Conservation (phyloP, 1,140 invertebrate species). For the Papilio dardanus region DNA sequence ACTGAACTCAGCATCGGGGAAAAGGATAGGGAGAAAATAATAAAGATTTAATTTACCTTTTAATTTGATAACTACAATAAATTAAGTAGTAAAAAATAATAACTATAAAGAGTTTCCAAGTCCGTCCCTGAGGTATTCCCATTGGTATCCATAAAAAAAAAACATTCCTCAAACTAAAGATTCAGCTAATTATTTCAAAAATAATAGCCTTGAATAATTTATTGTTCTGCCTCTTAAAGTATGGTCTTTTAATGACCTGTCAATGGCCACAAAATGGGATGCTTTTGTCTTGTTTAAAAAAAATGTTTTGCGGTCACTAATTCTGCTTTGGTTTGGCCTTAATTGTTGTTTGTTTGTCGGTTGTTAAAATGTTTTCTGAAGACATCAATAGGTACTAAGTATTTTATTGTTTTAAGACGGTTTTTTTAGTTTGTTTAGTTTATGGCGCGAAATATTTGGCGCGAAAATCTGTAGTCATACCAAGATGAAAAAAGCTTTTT, state of each 20-base stretch:
- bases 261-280: slow-evolving; percentile 57
- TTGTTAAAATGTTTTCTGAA: neutral
- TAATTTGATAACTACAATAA: neutral
- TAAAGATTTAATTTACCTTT: neutral
- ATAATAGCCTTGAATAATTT: slow-evolving; percentile 64
- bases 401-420: neutral
- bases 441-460: slow-evolving; percentile 8
- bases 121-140: slow-evolving; percentile 49
- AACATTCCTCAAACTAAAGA: slow-evolving; percentile 53
- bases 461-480: too few relatives aligned
- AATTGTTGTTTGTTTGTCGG: neutral
- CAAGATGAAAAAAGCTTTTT: too few relatives aligned
- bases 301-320: slow-evolving; percentile 43
- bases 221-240: slow-evolving; percentile 55
- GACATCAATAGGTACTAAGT: neutral
- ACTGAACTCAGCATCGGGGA: too few relatives aligned
- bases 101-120: slow-evolving; percentile 29
- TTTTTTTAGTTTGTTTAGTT: neutral
- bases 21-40: too few relatives aligned
- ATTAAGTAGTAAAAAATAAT: neutral
- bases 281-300: slow-evolving; percentile 41
- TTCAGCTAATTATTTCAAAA: slow-evolving; percentile 64
- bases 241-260: slow-evolving; percentile 70
- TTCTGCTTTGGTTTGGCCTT: slow-evolving; percentile 39
- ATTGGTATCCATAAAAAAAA: slow-evolving; percentile 46